Conservation (phyloP, 2,888 invertebrate genomes). For the Stenodera caucasica region DNA sequence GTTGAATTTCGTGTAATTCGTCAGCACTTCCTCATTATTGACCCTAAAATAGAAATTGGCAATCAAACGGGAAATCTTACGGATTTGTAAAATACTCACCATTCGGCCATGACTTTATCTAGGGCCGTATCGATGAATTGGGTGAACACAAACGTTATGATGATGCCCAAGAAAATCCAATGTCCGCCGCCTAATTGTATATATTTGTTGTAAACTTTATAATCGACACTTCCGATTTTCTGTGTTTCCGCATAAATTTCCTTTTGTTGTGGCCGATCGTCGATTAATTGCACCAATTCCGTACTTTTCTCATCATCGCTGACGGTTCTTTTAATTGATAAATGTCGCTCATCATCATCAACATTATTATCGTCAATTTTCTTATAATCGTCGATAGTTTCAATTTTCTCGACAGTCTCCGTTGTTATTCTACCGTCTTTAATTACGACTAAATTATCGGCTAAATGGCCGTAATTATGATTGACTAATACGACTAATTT, state of each 20-base stretch:
- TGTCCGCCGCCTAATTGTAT: constrained; percentile 30
- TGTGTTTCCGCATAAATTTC: constrained; percentile 23
- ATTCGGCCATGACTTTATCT: constrained; percentile 27
- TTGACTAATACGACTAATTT: constrained; percentile 61
- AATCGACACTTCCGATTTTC: constrained; percentile 24
- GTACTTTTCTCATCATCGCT: constrained; percentile 2
- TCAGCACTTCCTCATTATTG: constrained; percentile 15
- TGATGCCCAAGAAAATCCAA: constrained; percentile 17
- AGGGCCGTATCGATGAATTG: constrained; percentile 23
- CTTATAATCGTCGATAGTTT: constrained; percentile 37
- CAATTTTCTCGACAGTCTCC: constrained; percentile 65
- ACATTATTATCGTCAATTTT: constrained; percentile 36
- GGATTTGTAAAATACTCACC: constrained; percentile 27
- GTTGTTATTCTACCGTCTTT: constrained; percentile 47
- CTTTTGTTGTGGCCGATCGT: constrained; percentile 18
- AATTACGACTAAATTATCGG: constrained; percentile 56
- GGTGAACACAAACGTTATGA: constrained; percentile 15
- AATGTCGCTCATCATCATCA: neutral
- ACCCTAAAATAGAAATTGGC: constrained; percentile 18
- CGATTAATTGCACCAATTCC: constrained; percentile 19
- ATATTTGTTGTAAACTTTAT: constrained; percentile 31
- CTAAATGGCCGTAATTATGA: constrained; percentile 55
- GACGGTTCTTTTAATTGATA: neutral
- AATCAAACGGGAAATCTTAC: no score
- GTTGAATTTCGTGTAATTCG: constrained; percentile 17